Evolutionary conservation across 2,888 invertebrate genomes (phyloP), one percentile per base, ranked within the genome.

Genomic region (Melinopterus prodromus): DNA sequence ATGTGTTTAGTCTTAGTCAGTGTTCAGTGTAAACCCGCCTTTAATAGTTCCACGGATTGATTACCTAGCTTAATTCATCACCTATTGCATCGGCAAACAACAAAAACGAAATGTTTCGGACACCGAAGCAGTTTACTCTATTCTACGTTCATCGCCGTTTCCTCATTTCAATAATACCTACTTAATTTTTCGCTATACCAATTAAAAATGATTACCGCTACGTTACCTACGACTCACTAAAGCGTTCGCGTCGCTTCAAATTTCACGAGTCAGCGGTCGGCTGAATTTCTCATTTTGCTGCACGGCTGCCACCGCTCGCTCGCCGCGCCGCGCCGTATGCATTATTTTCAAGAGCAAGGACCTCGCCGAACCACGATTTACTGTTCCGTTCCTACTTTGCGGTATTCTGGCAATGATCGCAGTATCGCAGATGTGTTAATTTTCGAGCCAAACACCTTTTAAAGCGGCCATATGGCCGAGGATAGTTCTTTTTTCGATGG

Each of bases 201-300:
- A 53, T 53, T 53, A 53, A 53, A 53, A 53, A 53, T 53, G 53
- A 53, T 53, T 53, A 53, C 53, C 53, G 53, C 53, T 53, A 53
- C 53, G 7, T 53, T 53, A 53, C 53, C 53, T 53, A 53, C 53
- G 12, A 53, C 2, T 6, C 53, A 53, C 12, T 53, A 9, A 53
- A 53, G 53, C 53, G 53, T 53, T 53, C 5, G 7, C 53, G 53
- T 53, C 53, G 53, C 5, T 53, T 53, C 53, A 53, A 53, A 53
- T 53, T 53, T 53, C 53, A 53, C 53, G 53, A 53, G 53, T 53
- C 53, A 53, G 53, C 53, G 53, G 12, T 53, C 53, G 26, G 7
- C 12, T 53, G 53, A 53, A 2, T 53, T 53, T 53, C 53, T 53
- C 53, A 53, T 53, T 53, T 53, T 12, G 53, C 53, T 7, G 53